Percentiles rank a stretch among this genome's conserved stretches.
Evolutionary conservation across 2,113 vertebrate species (phyloP).

Genomic region (Anarhynchus alexandrinus): DNA sequence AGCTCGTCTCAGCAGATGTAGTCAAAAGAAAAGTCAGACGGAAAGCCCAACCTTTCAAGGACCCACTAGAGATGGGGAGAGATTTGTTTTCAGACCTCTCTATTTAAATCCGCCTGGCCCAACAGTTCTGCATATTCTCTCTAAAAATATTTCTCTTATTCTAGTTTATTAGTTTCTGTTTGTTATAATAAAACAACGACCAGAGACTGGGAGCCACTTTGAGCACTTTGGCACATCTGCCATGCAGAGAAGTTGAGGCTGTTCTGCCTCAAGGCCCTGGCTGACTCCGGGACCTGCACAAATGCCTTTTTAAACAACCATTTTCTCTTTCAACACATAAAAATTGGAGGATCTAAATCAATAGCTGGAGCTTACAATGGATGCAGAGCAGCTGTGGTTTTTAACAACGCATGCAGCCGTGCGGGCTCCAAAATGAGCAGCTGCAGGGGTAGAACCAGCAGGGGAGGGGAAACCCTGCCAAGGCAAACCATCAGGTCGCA

Average conservation of each 20-base stretch:
- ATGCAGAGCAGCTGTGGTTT: slow-evolving; percentile 22
- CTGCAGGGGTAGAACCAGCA: not conserved
- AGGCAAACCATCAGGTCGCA: not conserved
- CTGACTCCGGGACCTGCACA: not conserved
- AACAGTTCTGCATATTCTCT: not conserved
- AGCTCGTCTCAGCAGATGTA: not conserved
- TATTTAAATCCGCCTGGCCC: not conserved
- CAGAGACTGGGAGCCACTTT: not conserved
- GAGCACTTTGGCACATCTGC: not conserved
- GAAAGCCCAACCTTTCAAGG: not conserved
- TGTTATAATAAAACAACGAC: not conserved
- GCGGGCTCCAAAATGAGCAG: not conserved
- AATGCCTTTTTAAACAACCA: slow-evolving; percentile 26
- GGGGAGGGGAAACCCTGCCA: not conserved
- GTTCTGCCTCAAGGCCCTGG: slow-evolving; percentile 8
- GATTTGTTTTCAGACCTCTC: not conserved
- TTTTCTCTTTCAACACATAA: slow-evolving; percentile 9
- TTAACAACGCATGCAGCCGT: not conserved
- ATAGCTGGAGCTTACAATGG: not conserved
- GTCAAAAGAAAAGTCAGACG: not conserved
- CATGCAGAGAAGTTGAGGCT: not conserved
- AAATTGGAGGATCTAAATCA: slow-evolving; percentile 36
- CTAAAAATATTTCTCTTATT: not conserved
- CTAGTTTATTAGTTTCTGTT: not conserved
- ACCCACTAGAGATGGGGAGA: not conserved